phyloP scores from a whole-genome alignment of 1,140 invertebrate species.

The Heliothis subflexa region DNA sequence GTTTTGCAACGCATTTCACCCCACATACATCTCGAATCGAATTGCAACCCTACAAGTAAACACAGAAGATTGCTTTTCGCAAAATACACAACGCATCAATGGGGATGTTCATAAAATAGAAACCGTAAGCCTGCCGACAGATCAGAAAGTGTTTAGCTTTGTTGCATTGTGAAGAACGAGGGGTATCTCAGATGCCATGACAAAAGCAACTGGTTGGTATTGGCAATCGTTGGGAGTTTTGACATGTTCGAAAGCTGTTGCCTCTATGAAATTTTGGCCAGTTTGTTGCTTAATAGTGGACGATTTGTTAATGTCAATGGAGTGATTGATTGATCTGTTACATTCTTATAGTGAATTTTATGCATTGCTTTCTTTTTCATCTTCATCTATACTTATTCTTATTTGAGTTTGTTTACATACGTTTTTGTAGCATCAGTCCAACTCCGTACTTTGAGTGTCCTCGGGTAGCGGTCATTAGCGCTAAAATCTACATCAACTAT shows the following conservation, averaged over 20 bases:
- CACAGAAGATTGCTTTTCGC: conserved; percentile 22
- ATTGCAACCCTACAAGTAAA: conserved; percentile 20
- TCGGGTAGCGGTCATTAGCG: too few species aligned
- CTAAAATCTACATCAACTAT: too few species aligned
- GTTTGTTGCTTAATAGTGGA: too few species aligned
- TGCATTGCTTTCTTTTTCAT: too few species aligned
- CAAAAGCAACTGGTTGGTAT: conserved; percentile 38
- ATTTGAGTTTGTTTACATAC: too few species aligned
- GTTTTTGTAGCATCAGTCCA: too few species aligned
- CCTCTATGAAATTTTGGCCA: neutral
- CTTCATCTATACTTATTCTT: too few species aligned
- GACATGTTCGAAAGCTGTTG: neutral
- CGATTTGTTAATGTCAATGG: too few species aligned
- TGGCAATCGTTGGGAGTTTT: conserved; percentile 15
- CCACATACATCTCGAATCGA: conserved; percentile 15
- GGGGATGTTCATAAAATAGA: conserved; percentile 44
- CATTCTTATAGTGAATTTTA: too few species aligned
- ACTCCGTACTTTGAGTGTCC: too few species aligned
- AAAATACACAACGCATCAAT: conserved; percentile 22
- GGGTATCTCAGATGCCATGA: conserved; percentile 14
- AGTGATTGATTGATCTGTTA: too few species aligned
- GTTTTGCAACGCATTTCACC: conserved; percentile 33
- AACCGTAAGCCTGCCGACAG: conserved; percentile 37
- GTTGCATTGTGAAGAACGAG: conserved; percentile 32
- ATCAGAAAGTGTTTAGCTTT: conserved; percentile 46